Base-by-base conservation (phyloP, 1,140 invertebrate genomes). In the Drosophila orosa region DNA sequence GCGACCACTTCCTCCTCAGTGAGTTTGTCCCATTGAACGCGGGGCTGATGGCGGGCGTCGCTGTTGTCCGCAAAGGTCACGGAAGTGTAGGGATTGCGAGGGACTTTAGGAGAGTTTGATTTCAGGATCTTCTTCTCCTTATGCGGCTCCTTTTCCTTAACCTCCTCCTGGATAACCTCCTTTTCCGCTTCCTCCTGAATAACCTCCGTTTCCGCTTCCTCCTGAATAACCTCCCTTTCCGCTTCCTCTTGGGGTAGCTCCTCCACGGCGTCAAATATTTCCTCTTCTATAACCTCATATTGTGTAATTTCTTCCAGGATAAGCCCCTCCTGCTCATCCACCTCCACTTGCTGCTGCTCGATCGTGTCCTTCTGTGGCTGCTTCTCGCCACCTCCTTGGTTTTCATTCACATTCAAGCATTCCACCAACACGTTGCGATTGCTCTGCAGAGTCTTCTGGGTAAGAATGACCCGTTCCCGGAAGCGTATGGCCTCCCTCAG, bases 1-100 rank as follows among this genome's bases (percentile, higher is more conserved):
- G 63, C 63, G 27, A 83, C 84, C 2, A 73, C 74, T 22, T 87
- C 72, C 8, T 87, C 67, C 61, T 87, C 83, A 5, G 72, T 77
- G 29, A 87, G 52, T 22, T 54, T 76, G 45, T 74, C 67, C 83
- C 83, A 87, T 17, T 89, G 69, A 1, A 65, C 83, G 8, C 83
- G 83, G 0, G 79, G 76, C 8, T 55, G 72, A 25, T 73, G 52
- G 0, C 42, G 44, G 2, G 59, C 25, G 24, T 58, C 57, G 8
- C 50, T 75, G 15, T 61, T 80, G n/a, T 77, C 57, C 9, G 37
- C 83, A 50, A 87, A 89, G n/a, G 55, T 89, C 0, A 87, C 47
- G 0, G 75, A 65, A 8, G 71, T 44, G 60, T 71, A 63, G 0
- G 61, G 47, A 17, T 59, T 44, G 15, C 24, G 33, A 4, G 3